These are phyloP conservation scores for Gorsachius magnificus DNA, from an alignment of 2,797 vertebrate species.

Conservation along the genomic window DNA sequence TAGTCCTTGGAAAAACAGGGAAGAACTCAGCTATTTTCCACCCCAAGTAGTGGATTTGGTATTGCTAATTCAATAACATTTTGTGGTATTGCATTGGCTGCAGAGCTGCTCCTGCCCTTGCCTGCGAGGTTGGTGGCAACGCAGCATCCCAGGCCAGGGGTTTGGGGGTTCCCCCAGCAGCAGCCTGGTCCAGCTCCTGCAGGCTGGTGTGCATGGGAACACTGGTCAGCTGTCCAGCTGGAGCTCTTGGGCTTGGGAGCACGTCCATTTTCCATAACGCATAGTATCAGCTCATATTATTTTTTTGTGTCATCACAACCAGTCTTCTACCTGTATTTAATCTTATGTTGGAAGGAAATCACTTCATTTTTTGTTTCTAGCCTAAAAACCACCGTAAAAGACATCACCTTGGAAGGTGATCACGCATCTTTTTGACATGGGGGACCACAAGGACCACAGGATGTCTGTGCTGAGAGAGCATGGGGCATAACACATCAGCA, in stretches of 20 bases:
- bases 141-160: accelerated
- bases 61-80: neutral
- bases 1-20: neutral
- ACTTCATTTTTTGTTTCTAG: neutral
- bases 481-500: too few relatives aligned
- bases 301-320: neutral
- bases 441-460: neutral
- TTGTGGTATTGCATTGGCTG: neutral
- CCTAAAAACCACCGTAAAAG: neutral
- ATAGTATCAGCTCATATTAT: too few relatives aligned
- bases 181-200: neutral
- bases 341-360: neutral
- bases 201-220: neutral
- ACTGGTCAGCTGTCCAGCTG: neutral
- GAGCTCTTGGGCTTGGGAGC: neutral
- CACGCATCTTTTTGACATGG: neutral
- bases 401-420: neutral
- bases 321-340: neutral
- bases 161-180: neutral
- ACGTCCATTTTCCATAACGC: neutral
- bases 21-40: neutral
- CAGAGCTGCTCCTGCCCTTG: neutral
- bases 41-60: neutral
- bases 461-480: neutral
- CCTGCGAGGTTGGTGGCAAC: neutral